A percentile compares a stretch with the other conserved stretches of the same genome.
Evolutionary conservation across 2,888 invertebrate genomes (phyloP).

Genomic region (Diogma glabrata): DNA sequence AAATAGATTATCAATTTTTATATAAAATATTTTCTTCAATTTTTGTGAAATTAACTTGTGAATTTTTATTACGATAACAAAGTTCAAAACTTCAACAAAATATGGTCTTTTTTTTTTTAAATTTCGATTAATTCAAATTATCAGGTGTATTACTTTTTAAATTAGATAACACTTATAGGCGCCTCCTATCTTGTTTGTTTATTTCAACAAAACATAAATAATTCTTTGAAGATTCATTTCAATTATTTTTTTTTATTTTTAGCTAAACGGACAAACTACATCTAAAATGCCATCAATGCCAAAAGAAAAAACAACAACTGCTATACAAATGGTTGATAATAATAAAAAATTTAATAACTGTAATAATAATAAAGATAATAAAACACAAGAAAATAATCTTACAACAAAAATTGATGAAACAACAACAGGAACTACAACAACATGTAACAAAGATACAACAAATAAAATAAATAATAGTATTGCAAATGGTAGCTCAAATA

Average conservation of each 20-base stretch:
- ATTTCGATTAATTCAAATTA: too few relatives aligned
- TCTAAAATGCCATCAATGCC: conserved; percentile 37
- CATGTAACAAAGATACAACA: conserved; percentile 9
- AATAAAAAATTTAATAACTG: conserved; percentile 28
- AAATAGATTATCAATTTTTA: too few relatives aligned
- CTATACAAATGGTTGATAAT: conserved; percentile 29
- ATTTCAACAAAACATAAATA: too few relatives aligned
- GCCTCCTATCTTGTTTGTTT: too few relatives aligned
- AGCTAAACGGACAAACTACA: conserved; percentile 29
- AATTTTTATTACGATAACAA: too few relatives aligned
- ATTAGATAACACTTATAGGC: too few relatives aligned
- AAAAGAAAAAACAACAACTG: conserved; percentile 34
- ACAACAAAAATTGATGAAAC: background rate
- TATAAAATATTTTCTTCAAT: too few relatives aligned
- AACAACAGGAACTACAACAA: conserved; percentile 6
- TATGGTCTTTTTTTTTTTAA: too few relatives aligned
- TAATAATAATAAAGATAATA: conserved; percentile 22
- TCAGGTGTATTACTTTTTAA: too few relatives aligned
- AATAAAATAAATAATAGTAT: conserved; percentile 3
- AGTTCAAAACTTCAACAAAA: too few relatives aligned
- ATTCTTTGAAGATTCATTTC: too few relatives aligned
- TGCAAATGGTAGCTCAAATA: conserved; percentile 4
- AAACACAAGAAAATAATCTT: background rate
- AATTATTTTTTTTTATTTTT: conserved; percentile 13
- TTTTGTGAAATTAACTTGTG: too few relatives aligned